Evolutionary conservation across 2,888 invertebrate genomes (phyloP).

Genomic region (Aporophyla nigra): DNA sequence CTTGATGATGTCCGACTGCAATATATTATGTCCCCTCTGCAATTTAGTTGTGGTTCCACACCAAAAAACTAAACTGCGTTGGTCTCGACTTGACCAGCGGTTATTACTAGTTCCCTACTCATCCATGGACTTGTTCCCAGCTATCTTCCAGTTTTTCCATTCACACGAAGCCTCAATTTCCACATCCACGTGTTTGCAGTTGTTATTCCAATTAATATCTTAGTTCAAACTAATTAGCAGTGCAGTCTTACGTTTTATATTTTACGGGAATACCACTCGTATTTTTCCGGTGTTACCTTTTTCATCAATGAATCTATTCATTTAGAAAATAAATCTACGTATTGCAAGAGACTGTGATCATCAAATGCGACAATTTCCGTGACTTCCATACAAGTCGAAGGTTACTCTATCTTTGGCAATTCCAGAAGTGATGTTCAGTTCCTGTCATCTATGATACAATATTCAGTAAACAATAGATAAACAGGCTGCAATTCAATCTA

Average conservation of each 20-base stretch:
- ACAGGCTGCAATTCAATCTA: background rate
- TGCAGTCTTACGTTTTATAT: slow-evolving; percentile 5
- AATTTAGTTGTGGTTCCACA: slow-evolving; percentile 9
- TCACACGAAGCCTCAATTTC: background rate
- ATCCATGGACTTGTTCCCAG: slow-evolving; percentile 1
- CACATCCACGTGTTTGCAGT: background rate
- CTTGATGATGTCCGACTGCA: slow-evolving; percentile 17
- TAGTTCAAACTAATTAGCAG: slow-evolving; percentile 48
- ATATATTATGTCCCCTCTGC: slow-evolving; percentile 38
- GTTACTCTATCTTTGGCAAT: slow-evolving; percentile 24
- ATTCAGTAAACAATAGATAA: slow-evolving; percentile 10
- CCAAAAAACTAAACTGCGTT: slow-evolving; percentile 35
- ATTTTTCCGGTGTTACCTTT: slow-evolving; percentile 32
- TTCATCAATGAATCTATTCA: slow-evolving; percentile 26
- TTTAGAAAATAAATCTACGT: background rate
- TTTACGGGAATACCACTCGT: slow-evolving; percentile 14
- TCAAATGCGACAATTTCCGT: slow-evolving; percentile 28
- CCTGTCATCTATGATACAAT: background rate
- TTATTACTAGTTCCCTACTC: background rate
- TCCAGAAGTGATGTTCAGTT: slow-evolving; percentile 10
- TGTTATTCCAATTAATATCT: slow-evolving; percentile 40
- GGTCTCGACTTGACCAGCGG: slow-evolving; percentile 28
- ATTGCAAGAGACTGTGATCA: background rate
- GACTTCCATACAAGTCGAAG: slow-evolving; percentile 21
- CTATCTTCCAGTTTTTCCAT: background rate